Evolutionary conservation across 2,113 vertebrate species (phyloP), one percentile per base, ranked within the genome.

Genomic region (Oxyruncus cristatus): DNA sequence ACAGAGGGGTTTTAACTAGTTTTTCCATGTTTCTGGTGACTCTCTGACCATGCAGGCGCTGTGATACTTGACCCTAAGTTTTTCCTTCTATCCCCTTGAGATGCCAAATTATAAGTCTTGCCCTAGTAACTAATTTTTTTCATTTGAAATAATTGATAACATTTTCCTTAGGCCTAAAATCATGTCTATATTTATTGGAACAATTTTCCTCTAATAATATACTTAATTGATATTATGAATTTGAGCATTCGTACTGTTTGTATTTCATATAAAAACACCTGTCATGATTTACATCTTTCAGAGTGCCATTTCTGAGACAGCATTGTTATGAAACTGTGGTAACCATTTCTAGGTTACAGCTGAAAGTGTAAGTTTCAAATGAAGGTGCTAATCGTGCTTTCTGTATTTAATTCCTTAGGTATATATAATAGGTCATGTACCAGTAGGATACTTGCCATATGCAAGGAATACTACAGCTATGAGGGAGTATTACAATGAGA

Each of bases 381-480:
- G 24, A 71, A 89, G 79, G 49, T 92, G 70, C 35, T 91, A 68
- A 91, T 70, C 88, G 5, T 91, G 50, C 35, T 96, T 62, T 92
- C 70, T 95, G 37, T 88, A 50, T 91, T 63, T 90, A 41, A 90
- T 91, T 79, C 79, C 73, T n/a, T 74, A 99, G 99, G 99, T 99
- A 2, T 99, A 98, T 96, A 77, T 99, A 87, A 99, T 99, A 52
- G 99, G 98, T 35, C 99, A 99, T 22, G 97, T 99, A 5, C 99
- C 99, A 0, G 83, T 99, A 76, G 99, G 99, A 5, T 99, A 98
- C 86, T 97, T 99, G 87, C 99, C 99, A 5, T 99, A 39, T 32
- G 91, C 96, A 81, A 89, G 46, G 61, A 96, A 95, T 84, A 98
- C 72, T 82, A 98, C 99, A 6, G 98, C 99, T 15, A 79, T 99